These are phyloP conservation scores for Pseudomyrmex concolor DNA, from an alignment of 1,140 invertebrate species.

Conservation along the genomic window DNA sequence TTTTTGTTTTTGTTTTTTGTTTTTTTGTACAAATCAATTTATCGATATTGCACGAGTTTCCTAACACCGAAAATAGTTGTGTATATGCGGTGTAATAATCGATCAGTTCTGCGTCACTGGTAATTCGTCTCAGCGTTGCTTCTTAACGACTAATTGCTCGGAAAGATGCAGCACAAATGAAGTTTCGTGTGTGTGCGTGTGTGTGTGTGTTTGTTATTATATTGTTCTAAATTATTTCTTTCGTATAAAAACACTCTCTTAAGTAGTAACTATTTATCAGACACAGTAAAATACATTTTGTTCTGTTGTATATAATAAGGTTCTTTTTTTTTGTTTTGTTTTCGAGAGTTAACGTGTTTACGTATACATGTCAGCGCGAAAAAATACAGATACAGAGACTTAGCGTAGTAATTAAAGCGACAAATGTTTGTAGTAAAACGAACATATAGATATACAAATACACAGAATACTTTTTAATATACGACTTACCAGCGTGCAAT, in stretches of 20 bases:
- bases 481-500: conserved; percentile 52
- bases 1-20: background rate
- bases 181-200: background rate
- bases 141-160: conserved; percentile 31
- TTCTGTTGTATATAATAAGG: conserved; percentile 20
- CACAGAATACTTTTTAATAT: conserved; percentile 46
- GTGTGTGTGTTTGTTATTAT: background rate
- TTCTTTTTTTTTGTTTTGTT: background rate
- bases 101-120: conserved; percentile 5
- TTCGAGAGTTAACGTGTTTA: conserved; percentile 33
- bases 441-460: conserved; percentile 10
- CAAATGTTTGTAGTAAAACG: conserved; percentile 11
- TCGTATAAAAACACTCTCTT: conserved; percentile 46
- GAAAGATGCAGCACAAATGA: conserved; percentile 35
- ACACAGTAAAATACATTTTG: conserved; percentile 52
- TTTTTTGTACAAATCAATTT: conserved; percentile 59
- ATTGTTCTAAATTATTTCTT: conserved; percentile 49
- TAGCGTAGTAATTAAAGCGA: conserved; percentile 14
- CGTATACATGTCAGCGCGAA: conserved; percentile 30
- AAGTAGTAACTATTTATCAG: conserved; percentile 41
- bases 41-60: conserved; percentile 64
- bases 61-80: conserved; percentile 31
- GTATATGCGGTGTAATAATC: background rate
- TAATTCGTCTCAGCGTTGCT: conserved; percentile 21
- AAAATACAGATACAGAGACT: conserved; percentile 20